phyloP scores from a whole-genome alignment of 1,140 invertebrate species.

The Metopolophium dirhodum region DNA sequence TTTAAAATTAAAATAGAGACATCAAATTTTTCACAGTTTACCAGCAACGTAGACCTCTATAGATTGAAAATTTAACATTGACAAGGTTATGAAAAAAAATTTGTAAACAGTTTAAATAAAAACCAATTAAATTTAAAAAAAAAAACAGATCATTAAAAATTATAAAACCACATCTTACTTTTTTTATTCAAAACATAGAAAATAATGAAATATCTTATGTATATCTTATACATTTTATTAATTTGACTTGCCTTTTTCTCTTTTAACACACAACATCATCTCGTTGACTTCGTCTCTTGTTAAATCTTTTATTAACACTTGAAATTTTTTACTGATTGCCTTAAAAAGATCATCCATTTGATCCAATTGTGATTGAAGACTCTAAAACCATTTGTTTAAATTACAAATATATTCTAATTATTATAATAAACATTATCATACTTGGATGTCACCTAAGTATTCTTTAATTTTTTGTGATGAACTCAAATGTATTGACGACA shows the following conservation, averaged over 20 bases:
- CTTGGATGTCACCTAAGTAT: constrained; percentile 80
- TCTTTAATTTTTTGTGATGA: constrained; percentile 78
- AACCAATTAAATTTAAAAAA: not conserved
- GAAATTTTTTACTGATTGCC: constrained; percentile 86
- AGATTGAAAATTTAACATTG: not conserved
- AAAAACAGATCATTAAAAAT: not conserved
- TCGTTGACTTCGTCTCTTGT: constrained; percentile 86
- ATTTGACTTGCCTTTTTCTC: constrained; percentile 70
- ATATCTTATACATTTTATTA: not conserved
- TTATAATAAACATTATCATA: constrained; percentile 59
- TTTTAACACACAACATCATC: constrained; percentile 88
- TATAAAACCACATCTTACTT: not conserved
- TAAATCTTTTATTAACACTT: constrained; percentile 87
- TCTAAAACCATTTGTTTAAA: constrained; percentile 60
- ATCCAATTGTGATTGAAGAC: constrained; percentile 81
- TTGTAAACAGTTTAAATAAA: not conserved
- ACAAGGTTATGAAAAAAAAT: not conserved
- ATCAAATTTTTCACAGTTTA: not conserved
- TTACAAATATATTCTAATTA: not conserved
- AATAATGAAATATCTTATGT: not conserved
- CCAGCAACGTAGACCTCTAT: not conserved
- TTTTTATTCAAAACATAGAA: not conserved
- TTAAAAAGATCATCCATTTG: constrained; percentile 89
- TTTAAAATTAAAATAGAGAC: not conserved
- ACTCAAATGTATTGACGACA: constrained; percentile 73